Base-by-base conservation (phyloP, 2,113 vertebrate genomes). In the Taxidea taxus region DNA sequence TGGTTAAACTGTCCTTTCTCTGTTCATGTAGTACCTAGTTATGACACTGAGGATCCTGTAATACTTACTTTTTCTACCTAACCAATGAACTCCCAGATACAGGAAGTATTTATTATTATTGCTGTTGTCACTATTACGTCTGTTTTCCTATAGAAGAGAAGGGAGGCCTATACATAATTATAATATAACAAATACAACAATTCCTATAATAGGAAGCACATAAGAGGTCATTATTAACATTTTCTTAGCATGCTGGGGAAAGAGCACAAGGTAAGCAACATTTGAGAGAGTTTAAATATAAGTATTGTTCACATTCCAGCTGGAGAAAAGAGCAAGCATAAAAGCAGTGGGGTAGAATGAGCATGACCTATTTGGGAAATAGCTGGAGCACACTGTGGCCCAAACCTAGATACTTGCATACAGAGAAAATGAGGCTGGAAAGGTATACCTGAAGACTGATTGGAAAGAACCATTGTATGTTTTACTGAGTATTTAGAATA, bases 401-500 rank as follows among this genome's bases (percentile, higher is more conserved):
- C 51, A 80, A 39, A 47, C 34, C 78, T 56, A 29, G 27, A 66
- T 75, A 5, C 44, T 23, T 75, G 10, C 10, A 8, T 62, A 1
- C 16, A 39, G 51, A 88, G 60, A 68, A 75, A 68, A 85, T 51
- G 54, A 75, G 47, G 31, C 23, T 68, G 58, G 21, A 82, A 51
- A 54, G 47, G 20, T 23, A 62, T 42, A n/a, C 21, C 66, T 93
- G 56, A 49, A 85, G 85, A 58, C 44, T 87, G 47, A 42, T 66
- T 60, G 23, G 72, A 29, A 87, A 96, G 70, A 88, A 12, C 29
- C 25, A 25, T 54, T 92, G 34, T 77, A 75, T 75, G 42, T 91
- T 94, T 80, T 68, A 62, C 31, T 95, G 54, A 91, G n/a, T 92
- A 68, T 66, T 92, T 94, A 70, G n/a, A 82, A 80, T 58, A 31